Conservation (phyloP, 30 jellyfish, hydroid and myxozoan species). For the Catostylus mosaicus region DNA sequence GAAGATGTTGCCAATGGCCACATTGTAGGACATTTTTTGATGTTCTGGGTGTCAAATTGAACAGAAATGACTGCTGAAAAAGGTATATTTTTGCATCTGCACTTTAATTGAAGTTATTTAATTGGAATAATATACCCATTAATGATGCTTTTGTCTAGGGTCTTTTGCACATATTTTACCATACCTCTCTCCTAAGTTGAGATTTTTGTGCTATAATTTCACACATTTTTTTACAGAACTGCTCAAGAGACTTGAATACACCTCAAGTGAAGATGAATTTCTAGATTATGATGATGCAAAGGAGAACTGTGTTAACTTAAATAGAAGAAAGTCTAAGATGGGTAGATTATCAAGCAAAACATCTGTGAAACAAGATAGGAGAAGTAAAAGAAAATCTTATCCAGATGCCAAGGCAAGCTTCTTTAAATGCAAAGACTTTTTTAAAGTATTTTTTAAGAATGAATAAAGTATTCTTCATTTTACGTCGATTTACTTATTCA, state of each 20-base stretch:
- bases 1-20: neutral
- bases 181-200: too few relatives aligned
- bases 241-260: slow-evolving; percentile 37
- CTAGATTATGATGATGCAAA: slow-evolving; percentile 21
- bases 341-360: slow-evolving; percentile 22
- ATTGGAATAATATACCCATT: too few relatives aligned
- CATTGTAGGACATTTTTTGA: neutral
- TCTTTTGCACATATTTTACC: too few relatives aligned
- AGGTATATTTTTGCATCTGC: neutral
- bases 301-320: slow-evolving; percentile 19
- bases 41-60: neutral
- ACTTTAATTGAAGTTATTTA: too few relatives aligned
- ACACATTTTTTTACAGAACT: neutral
- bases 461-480: too few relatives aligned
- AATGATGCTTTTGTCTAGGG: too few relatives aligned
- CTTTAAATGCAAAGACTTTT: too few relatives aligned
- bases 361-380: slow-evolving; percentile 9
- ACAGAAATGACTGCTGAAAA: slow-evolving; percentile 10
- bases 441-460: too few relatives aligned
- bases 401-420: slow-evolving; percentile 15
- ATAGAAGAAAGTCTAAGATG: slow-evolving; percentile 53
- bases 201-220: too few relatives aligned
- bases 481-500: too few relatives aligned
- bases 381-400: slow-evolving; percentile 8
- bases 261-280: slow-evolving; percentile 66